A percentile compares a stretch with the other conserved stretches of the same genome.
Evolutionary conservation across 1,140 invertebrate species (phyloP).

Genomic region (Heliothis subflexa): DNA sequence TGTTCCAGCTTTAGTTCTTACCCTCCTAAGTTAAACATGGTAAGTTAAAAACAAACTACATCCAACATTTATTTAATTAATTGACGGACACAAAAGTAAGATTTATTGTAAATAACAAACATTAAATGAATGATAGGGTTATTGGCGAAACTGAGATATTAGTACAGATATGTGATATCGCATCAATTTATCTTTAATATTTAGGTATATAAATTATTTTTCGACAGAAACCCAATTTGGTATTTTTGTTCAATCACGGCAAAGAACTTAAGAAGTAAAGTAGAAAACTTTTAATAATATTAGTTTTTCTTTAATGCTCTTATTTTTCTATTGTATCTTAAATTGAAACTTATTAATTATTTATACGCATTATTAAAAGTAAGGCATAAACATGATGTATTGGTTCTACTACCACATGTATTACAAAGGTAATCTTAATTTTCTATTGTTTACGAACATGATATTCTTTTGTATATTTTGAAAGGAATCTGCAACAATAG

Average conservation of each 20-base stretch:
- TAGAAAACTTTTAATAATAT: neutral
- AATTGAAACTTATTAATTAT: neutral
- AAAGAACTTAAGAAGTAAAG: neutral
- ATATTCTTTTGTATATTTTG: slow-evolving; percentile 43
- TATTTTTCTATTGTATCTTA: neutral
- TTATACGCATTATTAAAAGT: neutral
- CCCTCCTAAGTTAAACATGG: slow-evolving; percentile 30
- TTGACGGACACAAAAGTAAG: too few species aligned
- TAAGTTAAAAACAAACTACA: neutral
- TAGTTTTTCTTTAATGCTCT: neutral
- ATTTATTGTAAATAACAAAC: too few species aligned
- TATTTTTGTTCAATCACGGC: too few species aligned
- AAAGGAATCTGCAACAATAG: slow-evolving; percentile 50
- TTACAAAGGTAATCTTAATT: slow-evolving; percentile 33
- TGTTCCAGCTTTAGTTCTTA: slow-evolving; percentile 8
- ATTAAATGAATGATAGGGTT: neutral
- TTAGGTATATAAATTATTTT: too few species aligned
- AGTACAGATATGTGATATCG: too few species aligned
- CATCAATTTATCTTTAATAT: too few species aligned
- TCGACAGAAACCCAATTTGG: too few species aligned
- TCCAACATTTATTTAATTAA: neutral
- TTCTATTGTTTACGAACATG: slow-evolving; percentile 49
- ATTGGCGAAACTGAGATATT: too few species aligned
- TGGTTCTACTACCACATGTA: neutral
- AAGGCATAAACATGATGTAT: slow-evolving; percentile 9